Base-by-base conservation (phyloP, 2,113 vertebrate genomes). In the Pao palembangensis region DNA sequence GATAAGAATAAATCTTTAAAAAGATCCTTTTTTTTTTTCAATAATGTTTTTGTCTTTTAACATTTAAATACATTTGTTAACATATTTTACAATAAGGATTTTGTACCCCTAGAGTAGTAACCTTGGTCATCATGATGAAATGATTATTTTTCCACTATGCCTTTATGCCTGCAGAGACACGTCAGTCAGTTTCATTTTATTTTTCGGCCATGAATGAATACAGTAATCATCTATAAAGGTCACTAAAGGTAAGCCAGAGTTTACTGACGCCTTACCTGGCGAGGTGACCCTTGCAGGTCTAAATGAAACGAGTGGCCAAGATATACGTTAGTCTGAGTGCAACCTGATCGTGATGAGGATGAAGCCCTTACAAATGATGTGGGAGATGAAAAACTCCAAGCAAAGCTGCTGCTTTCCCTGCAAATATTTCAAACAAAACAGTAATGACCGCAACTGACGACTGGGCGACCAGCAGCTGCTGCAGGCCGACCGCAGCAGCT, bases 331-430 rank as follows among this genome's bases (percentile, higher is more conserved):
- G 28, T 54, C 43, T 42, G 13, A 8, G 44, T 38, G 57, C 28
- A 55, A 65, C 13, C 54, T 38, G 41, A 61, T 48, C 58, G 21
- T 71, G 69, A 73, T 51, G 58, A 52, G 50, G 51, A 68, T 31
- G 70, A 72, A 75, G 51, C 62, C 12, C 43, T 12, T 8, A 57
- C 55, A 88, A 87, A 75, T 83, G 18, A 78, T 67, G 67, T 77
- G 79, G 78, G n/a, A 50, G 3, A 69, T 51, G 48, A 15, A 61
- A 76, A 75, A 60, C 31, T 14, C 51, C 38, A 16, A 15, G 17
- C 15, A 51, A 7, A n/a, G 50, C 58, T 48, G 67, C 52, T 61
- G 20, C 64, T 81, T 71, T 83, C 42, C 58, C 46, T 73, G 19
- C 18, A 28, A 31, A 69, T 61, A 58, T 63, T 79, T 73, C 43